A percentile compares a stretch with the other conserved stretches of the same genome.
phyloP scores from a whole-genome alignment of 2,113 vertebrate species.

The Engystomops pustulosus region DNA sequence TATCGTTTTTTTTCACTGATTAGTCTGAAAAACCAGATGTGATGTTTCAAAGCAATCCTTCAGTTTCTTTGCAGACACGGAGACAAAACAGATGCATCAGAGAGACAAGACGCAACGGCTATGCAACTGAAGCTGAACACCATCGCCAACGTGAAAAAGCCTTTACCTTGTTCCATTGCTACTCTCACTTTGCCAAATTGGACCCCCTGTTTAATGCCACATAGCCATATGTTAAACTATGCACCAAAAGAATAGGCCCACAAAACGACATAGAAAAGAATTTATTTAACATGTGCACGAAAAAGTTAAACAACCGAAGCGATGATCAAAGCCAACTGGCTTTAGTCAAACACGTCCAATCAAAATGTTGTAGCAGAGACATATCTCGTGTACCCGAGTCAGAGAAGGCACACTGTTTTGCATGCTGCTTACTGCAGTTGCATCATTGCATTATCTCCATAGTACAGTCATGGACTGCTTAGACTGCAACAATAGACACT shows the following conservation, averaged over 20 bases:
- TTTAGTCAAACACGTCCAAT: slow-evolving; percentile 76
- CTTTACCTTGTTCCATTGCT: neutral
- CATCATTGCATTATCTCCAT: slow-evolving; percentile 38
- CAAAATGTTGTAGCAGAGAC: slow-evolving; percentile 72
- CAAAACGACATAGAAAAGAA: slow-evolving; percentile 81
- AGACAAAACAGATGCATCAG: no score
- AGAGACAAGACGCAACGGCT: no score
- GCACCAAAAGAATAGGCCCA: slow-evolving; percentile 65
- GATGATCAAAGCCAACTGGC: slow-evolving; percentile 82
- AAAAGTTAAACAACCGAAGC: slow-evolving; percentile 78
- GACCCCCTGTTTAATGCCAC: neutral
- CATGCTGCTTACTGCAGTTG: slow-evolving; percentile 42
- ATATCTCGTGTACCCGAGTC: slow-evolving; percentile 73
- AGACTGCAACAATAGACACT: neutral
- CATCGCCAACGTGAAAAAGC: no score
- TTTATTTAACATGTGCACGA: slow-evolving; percentile 90
- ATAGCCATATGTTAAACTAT: neutral
- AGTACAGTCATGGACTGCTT: neutral
- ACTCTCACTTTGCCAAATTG: no score
- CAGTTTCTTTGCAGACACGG: no score
- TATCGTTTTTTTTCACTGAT: no score
- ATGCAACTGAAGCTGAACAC: no score
- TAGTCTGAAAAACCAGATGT: no score
- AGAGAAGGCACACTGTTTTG: slow-evolving; percentile 60
- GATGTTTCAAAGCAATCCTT: no score